Conservation (phyloP, 2,797 vertebrate species). For the Jordanella pulchra region DNA sequence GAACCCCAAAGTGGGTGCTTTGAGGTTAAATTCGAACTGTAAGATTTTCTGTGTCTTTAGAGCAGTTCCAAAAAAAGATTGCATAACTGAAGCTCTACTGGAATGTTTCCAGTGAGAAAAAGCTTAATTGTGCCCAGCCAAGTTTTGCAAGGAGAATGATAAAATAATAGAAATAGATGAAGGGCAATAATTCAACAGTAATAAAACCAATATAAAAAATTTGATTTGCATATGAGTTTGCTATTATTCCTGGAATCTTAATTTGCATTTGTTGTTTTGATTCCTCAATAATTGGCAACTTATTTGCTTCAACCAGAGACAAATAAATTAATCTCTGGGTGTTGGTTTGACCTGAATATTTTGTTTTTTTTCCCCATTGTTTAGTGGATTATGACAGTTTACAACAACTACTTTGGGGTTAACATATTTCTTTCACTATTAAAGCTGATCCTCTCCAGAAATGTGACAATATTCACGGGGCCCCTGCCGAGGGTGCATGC, state of each 20-base stretch:
- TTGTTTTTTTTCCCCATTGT: slow-evolving; percentile 50
- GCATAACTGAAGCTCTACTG: slow-evolving; percentile 38
- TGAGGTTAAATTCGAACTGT: slow-evolving; percentile 35
- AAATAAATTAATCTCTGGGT: slow-evolving; percentile 9
- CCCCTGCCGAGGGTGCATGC: slow-evolving; percentile 39
- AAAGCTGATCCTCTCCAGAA: slow-evolving; percentile 63
- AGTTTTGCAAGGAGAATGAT: slow-evolving; percentile 1
- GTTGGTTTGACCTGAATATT: slow-evolving; percentile 60
- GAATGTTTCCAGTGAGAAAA: slow-evolving; percentile 25
- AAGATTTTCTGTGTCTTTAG: slow-evolving; percentile 34
- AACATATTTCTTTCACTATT: slow-evolving; percentile 57
- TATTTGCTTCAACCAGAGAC: neutral
- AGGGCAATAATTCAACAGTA: neutral
- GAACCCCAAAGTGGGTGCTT: slow-evolving; percentile 19
- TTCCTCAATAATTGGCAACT: slow-evolving; percentile 6
- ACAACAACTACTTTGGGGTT: slow-evolving; percentile 43
- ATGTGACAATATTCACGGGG: slow-evolving; percentile 48
- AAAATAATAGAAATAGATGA: neutral
- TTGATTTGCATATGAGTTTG: neutral
- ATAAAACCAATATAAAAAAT: neutral
- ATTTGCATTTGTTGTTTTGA: slow-evolving; percentile 13
- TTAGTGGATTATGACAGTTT: slow-evolving; percentile 59
- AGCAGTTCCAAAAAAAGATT: slow-evolving; percentile 39
- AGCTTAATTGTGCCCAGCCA: slow-evolving; percentile 22
- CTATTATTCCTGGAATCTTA: neutral